phyloP scores from a whole-genome alignment of 2,888 invertebrate genomes.

The Parnassius mnemosyne region DNA sequence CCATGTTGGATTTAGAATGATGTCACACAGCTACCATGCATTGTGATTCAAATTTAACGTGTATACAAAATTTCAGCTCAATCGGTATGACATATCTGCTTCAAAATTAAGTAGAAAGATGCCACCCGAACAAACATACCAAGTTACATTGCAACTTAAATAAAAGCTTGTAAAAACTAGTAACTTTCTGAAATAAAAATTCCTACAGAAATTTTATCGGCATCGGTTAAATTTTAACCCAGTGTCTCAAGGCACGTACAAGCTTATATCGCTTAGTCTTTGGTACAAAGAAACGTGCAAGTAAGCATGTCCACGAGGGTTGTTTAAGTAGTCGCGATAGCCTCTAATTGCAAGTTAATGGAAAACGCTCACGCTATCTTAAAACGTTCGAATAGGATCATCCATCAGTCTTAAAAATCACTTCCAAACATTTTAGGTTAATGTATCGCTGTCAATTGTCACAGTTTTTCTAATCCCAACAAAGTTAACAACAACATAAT shows the following conservation, averaged over 20 bases:
- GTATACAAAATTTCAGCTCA: too few relatives aligned
- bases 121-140: too few relatives aligned
- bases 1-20: too few relatives aligned
- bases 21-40: too few relatives aligned
- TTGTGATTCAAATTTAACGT: too few relatives aligned
- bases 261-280: not conserved
- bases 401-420: conserved; percentile 2
- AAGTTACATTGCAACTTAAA: too few relatives aligned
- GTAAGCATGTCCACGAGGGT: not conserved
- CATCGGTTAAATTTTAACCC: not conserved
- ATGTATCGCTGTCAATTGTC: conserved; percentile 2
- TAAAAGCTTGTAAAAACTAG: too few relatives aligned
- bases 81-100: too few relatives aligned
- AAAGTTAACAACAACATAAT: too few relatives aligned
- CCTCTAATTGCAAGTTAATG: conserved; percentile 14
- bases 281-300: conserved; percentile 3
- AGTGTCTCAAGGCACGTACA: conserved; percentile 8
- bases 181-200: too few relatives aligned
- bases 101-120: too few relatives aligned
- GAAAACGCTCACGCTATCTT: conserved; percentile 6
- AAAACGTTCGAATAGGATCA: conserved; percentile 7
- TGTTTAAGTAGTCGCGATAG: conserved; percentile 7
- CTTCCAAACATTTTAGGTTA: conserved; percentile 10
- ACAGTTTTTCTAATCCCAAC: not conserved
- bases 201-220: too few relatives aligned